Percentiles rank a stretch among this genome's conserved stretches.
Conservation (phyloP, 2,797 vertebrate genomes). For the Simalia tracyae region DNA sequence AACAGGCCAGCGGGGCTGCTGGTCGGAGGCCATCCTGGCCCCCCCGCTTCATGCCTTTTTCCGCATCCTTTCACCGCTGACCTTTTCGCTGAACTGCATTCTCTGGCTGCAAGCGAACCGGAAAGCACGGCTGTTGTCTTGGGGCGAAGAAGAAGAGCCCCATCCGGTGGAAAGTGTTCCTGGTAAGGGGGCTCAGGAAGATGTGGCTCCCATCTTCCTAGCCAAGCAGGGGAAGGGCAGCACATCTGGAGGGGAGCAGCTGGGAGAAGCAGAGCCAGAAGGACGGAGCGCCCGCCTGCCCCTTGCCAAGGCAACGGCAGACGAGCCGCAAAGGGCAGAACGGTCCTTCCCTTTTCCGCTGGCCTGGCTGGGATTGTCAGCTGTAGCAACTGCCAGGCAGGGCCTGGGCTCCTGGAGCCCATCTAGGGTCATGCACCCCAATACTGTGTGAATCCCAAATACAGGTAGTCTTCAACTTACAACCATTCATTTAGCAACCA, state of each 20-base stretch:
- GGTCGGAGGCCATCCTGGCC: neutral
- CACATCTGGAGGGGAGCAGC: neutral
- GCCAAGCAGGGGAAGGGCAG: neutral
- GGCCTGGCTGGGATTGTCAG: conserved; percentile 4
- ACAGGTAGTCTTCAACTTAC: no score
- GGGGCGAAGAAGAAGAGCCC: no score
- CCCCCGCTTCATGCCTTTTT: neutral
- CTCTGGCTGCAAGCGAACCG: no score
- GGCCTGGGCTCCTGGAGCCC: neutral
- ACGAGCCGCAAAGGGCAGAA: neutral
- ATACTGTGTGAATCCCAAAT: neutral
- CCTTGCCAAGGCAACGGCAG: neutral
- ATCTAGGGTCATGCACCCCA: neutral
- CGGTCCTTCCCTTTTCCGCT: conserved; percentile 23
- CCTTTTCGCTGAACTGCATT: neutral
- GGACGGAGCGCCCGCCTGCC: neutral
- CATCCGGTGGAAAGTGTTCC: no score
- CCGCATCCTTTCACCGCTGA: neutral
- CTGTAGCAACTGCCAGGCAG: neutral
- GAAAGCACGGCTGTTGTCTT: no score
- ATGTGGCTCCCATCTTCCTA: neutral
- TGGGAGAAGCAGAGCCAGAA: neutral
- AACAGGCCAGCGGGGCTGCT: neutral
- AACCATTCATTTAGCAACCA: no score
- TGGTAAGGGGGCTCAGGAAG: no score